Evolutionary conservation across 2,888 invertebrate species (phyloP), one percentile per base, ranked within the genome.

Genomic region (Cryptocephalus primarius): DNA sequence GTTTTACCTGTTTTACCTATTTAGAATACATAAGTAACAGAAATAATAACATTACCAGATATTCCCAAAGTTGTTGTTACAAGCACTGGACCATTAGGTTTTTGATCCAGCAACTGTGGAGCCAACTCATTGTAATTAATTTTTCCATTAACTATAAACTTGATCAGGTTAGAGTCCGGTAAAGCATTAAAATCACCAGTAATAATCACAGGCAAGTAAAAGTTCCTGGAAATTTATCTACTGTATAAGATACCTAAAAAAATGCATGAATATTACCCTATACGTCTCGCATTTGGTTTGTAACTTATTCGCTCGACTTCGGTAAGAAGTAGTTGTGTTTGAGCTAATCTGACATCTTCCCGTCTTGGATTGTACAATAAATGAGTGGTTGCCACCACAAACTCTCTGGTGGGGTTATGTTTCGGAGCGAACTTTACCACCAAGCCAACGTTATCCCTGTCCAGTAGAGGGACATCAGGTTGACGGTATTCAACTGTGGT

Each of bases 171-270:
- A 38, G 88, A 84, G 39, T 78, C 68, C 0, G 92, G 90, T 47
- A 78, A 73, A 2, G 88, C 80, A 70, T 97, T 99, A 51, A 97
- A 87, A 69, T 99, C 99, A 0, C 99, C 99, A 4, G 90, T 86
- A 49, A 97, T 56, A 49, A 99, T 81, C 6, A 90, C 78, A 0
- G 95, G 93, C 36, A 82, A 52, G 32, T 32, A 83, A 8, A 47
- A 34, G 32, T 36, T 6, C 22, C 22, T 22, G 22, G 22, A 22
- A 22, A 22, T 22, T 22, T 22, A 22, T 6, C 3, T 22, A 22
- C 22, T 22, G 22, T 22, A 22, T 22, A 22, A 36, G 48, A 43
- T 22, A 46, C 49, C 12, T 58, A 57, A 49, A 52, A 55, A 55
- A 49, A 39, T 12, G 41, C n/a, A 36, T 36, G 6, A 31, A 41